These are phyloP conservation scores for Pseudomyrmex concolor DNA, from an alignment of 1,140 invertebrate genomes.

Conservation along the genomic window DNA sequence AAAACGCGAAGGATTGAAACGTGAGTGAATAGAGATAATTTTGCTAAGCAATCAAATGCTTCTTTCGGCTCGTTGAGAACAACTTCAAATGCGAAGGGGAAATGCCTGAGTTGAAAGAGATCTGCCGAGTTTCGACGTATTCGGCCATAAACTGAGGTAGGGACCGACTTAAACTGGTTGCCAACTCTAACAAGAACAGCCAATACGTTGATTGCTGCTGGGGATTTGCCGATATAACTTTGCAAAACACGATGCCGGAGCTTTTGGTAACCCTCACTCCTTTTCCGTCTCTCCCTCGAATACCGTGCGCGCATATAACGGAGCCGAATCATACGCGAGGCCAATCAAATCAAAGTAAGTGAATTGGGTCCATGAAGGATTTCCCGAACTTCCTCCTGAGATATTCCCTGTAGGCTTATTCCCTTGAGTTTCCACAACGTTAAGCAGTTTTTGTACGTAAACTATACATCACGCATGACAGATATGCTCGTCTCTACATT, in stretches of 20 bases:
- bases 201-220: slow-evolving; percentile 81
- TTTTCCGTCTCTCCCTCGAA: slow-evolving; percentile 1
- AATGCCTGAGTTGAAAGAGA: slow-evolving; percentile 57
- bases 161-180: slow-evolving; percentile 64
- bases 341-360: slow-evolving; percentile 85
- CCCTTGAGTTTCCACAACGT: slow-evolving; percentile 43
- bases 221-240: slow-evolving; percentile 74
- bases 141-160: slow-evolving; percentile 70
- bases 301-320: slow-evolving; percentile 46
- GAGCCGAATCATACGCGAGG: slow-evolving; percentile 75
- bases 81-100: slow-evolving; percentile 36
- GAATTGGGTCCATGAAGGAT: slow-evolving; percentile 78
- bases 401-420: slow-evolving; percentile 62
- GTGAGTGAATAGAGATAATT: slow-evolving; percentile 19
- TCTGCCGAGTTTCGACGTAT: slow-evolving; percentile 60
- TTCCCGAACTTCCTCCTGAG: slow-evolving; percentile 54
- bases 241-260: slow-evolving; percentile 76
- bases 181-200: slow-evolving; percentile 80
- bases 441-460: slow-evolving; percentile 49
- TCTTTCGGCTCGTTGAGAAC: slow-evolving; percentile 58
- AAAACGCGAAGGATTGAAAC: not conserved
- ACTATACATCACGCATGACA: slow-evolving; percentile 39
- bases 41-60: slow-evolving; percentile 23
- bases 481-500: slow-evolving; percentile 20
- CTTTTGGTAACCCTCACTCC: slow-evolving; percentile 44